phyloP scores from a whole-genome alignment of 2,797 vertebrate species.

The Limnodromus scolopaceus region DNA sequence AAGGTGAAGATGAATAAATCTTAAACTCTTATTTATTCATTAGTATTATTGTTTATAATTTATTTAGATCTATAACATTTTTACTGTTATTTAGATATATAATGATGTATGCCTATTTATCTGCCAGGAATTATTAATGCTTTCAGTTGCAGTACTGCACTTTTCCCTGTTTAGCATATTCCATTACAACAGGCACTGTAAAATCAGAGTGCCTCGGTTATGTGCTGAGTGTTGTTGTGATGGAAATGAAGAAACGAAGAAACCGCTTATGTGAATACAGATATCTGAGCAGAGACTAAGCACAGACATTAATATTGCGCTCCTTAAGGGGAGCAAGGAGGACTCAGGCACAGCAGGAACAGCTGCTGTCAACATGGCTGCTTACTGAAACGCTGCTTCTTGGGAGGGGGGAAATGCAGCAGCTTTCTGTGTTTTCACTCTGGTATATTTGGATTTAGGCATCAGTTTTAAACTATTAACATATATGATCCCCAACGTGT shows the following conservation, averaged over 20 bases:
- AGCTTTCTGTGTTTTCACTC: not conserved
- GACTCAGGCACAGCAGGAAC: not conserved
- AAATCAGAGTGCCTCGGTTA: not conserved
- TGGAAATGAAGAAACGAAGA: not conserved
- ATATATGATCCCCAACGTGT: fast-evolving
- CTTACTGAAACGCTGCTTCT: not conserved
- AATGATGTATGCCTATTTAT: not conserved
- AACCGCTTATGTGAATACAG: not conserved
- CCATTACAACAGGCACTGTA: not conserved
- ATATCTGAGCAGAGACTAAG: not conserved
- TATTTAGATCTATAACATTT: not conserved
- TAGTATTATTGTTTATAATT: not conserved
- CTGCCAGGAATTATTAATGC: not conserved
- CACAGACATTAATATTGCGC: not conserved
- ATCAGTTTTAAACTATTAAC: not conserved
- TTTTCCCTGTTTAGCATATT: not conserved
- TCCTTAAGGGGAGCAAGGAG: not conserved
- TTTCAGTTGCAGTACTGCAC: not conserved
- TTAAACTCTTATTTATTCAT: not conserved
- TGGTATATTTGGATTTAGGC: not conserved
- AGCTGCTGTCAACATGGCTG: constrained; percentile 4
- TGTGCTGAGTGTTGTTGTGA: not conserved
- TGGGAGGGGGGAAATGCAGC: not conserved
- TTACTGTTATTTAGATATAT: not conserved
- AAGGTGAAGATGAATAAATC: not conserved